These are phyloP conservation scores for Epistrophella euchroma DNA, from an alignment of 2,888 invertebrate species.

Conservation along the genomic window DNA sequence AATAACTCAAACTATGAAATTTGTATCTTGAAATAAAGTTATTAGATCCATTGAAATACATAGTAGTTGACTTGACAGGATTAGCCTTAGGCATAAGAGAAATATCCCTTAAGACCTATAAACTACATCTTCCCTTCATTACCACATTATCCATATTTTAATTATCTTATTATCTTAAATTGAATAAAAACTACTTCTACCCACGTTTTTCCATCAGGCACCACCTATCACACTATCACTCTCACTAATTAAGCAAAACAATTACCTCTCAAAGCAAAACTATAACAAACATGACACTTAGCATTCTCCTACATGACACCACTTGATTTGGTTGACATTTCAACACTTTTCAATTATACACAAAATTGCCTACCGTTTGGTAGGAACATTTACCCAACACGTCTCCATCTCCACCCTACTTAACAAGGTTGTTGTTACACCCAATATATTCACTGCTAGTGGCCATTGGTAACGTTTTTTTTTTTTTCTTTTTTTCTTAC, in stretches of 20 bases:
- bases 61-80: no score
- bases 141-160: no score
- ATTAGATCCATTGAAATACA: no score
- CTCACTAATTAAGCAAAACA: conserved; percentile 40
- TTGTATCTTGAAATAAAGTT: no score
- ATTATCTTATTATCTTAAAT: no score
- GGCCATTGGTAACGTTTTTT: conserved; percentile 59
- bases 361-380: conserved; percentile 41
- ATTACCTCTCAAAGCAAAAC: neutral
- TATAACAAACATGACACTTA: conserved; percentile 54
- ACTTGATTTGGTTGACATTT: conserved; percentile 63
- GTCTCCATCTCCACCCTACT: conserved; percentile 70
- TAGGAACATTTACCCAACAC: conserved; percentile 61
- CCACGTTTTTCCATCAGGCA: no score
- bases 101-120: no score
- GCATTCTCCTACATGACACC: conserved; percentile 61
- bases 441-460: conserved; percentile 66
- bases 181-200: no score
- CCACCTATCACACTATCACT: neutral
- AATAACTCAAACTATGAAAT: no score
- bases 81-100: no score
- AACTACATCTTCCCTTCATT: no score
- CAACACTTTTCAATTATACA: conserved; percentile 49
- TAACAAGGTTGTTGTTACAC: conserved; percentile 67
- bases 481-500: conserved; percentile 6